Conservation (phyloP, 2,113 vertebrate species). For the Cricetomys ansorgei region DNA sequence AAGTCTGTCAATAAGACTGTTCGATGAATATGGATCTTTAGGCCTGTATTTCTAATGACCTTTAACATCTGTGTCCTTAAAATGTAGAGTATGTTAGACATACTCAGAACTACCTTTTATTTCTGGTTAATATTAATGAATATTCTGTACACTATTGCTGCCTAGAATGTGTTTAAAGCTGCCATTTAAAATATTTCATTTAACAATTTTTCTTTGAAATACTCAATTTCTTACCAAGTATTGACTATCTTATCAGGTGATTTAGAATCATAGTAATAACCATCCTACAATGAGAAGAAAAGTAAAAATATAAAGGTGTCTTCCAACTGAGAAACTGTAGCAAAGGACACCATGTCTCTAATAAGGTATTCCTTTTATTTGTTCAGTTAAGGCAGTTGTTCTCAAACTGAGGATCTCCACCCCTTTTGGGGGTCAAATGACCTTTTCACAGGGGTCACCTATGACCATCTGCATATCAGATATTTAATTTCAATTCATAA, state of each 20-base stretch:
- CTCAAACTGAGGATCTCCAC: too few relatives aligned
- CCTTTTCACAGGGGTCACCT: too few relatives aligned
- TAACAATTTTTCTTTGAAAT: background rate
- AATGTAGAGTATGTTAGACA: background rate
- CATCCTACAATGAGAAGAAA: background rate
- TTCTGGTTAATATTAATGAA: background rate
- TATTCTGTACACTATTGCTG: background rate
- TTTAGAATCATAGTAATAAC: background rate
- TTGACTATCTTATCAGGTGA: background rate
- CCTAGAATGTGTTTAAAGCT: constrained; percentile 9
- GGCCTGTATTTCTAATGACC: background rate
- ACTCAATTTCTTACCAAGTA: background rate
- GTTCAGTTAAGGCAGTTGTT: background rate
- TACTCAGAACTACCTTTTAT: background rate
- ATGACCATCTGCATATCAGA: too few relatives aligned
- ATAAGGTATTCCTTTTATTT: background rate
- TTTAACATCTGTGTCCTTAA: background rate
- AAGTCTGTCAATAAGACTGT: background rate
- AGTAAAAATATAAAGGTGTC: background rate
- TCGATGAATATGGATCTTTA: background rate
- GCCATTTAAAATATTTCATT: background rate
- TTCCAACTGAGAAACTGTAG: background rate
- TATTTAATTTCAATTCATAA: too few relatives aligned
- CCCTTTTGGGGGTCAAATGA: too few relatives aligned
- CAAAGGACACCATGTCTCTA: background rate